Evolutionary conservation across 2,797 vertebrate species (phyloP), one percentile per base, ranked within the genome.

Genomic region (Typhlichthys subterraneus): DNA sequence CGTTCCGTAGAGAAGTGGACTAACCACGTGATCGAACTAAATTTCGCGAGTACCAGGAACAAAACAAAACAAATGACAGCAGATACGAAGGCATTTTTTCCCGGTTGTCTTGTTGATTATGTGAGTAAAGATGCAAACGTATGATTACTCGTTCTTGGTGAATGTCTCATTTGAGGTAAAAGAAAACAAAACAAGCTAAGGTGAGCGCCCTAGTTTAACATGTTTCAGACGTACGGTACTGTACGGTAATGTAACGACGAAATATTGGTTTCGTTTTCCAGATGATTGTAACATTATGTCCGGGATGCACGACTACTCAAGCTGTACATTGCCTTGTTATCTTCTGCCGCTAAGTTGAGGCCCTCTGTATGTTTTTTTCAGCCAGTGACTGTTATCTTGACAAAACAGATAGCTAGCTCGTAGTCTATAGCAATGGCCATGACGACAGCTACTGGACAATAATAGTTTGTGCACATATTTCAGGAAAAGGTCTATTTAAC

Each of bases 61-160:
- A 85, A 91, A 87, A 89, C 77, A 91, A 91, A 92, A 92, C 87
- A 88, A 90, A 85, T 69, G 73, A 77, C 87, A 90, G 59, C 62
- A 52, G 57, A 48, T 11, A 14, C 53, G 11, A 23, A 2, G 52
- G 53, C 7, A 9, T 47, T 11, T 49, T 0, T 45, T 1, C 0
- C 15, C 10, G 5, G 23, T 0, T 65, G 71, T 59, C 73, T 55
- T 6, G 54, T 70, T 42, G 31, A 62, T 5, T 2, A 72, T 59
- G 23, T 57, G 5, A 60, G 17, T 13, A 59, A 50, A 12, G 47
- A 17, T n/a, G 42, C 4, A 11, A 12, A 48, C 53, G 51, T 23
- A 14, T 48, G 7, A 14, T 57, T 2, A 6, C 0, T 8, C 60
- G 10, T 6, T 2, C 29, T 12, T 50, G 48, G 1, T 6, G 49